phyloP scores from a whole-genome alignment of 92 coral and sea anemone genomes.

The Pocillopora grandis region DNA sequence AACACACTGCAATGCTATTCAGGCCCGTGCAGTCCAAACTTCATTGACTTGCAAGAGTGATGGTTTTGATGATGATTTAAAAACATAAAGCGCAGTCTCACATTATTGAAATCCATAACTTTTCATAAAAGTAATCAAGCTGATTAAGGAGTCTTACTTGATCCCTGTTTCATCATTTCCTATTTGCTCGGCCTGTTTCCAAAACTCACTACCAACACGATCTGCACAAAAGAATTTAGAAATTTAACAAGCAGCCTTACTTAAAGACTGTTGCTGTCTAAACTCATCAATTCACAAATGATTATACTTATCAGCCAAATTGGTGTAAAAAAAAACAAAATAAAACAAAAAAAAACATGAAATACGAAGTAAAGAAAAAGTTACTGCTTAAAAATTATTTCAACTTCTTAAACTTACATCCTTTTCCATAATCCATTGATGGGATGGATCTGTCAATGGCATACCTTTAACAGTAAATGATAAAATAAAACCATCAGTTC shows the following conservation, averaged over 20 bases:
- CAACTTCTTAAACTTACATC: constrained; percentile 71
- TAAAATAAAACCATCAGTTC: not conserved
- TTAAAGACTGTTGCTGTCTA: no score
- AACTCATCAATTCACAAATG: no score
- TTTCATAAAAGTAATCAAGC: no score
- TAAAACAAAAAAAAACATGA: not conserved
- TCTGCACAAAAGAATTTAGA: constrained; percentile 43
- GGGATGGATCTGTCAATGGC: constrained; percentile 91
- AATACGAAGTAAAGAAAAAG: not conserved
- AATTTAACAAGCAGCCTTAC: not conserved
- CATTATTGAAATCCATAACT: no score
- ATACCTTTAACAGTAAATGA: constrained; percentile 55
- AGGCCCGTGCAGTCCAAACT: no score
- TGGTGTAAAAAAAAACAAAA: no score
- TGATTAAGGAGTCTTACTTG: constrained; percentile 53
- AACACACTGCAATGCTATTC: no score
- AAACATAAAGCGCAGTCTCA: no score
- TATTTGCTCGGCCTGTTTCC: constrained; percentile 94
- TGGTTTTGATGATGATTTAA: no score
- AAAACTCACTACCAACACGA: constrained; percentile 98
- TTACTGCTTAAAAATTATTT: not conserved
- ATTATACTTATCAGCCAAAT: no score
- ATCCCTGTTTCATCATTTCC: constrained; percentile 96
- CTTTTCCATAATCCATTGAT: constrained; percentile 92
- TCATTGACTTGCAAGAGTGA: no score